phyloP scores from a whole-genome alignment of 2,888 invertebrate species.

The Leptinotarsa juncta region DNA sequence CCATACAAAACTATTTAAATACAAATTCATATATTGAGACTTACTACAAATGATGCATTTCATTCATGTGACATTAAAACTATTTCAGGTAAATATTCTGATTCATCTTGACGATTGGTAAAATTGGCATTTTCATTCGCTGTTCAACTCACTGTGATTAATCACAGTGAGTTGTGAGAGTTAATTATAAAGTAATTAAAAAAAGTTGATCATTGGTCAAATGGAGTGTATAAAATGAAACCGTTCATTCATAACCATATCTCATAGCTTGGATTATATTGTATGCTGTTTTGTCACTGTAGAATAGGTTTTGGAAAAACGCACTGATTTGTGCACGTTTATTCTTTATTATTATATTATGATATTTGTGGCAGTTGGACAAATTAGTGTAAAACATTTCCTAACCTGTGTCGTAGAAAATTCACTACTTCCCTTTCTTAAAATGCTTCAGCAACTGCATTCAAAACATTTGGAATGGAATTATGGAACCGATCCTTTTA shows the following conservation, averaged over 20 bases:
- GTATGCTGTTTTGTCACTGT: constrained; percentile 42
- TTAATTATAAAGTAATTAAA: background rate
- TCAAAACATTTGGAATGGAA: constrained; percentile 11
- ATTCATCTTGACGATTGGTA: too few relatives aligned
- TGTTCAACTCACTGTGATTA: too few relatives aligned
- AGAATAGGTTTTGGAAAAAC: constrained; percentile 42
- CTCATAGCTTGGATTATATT: constrained; percentile 16
- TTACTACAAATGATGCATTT: too few relatives aligned
- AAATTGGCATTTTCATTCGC: too few relatives aligned
- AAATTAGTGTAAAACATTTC: constrained; percentile 21
- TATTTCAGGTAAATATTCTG: too few relatives aligned
- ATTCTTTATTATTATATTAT: background rate
- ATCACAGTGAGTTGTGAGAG: too few relatives aligned
- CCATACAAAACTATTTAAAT: too few relatives aligned
- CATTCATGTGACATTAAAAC: too few relatives aligned
- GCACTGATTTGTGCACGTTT: constrained; percentile 32
- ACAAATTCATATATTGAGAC: too few relatives aligned
- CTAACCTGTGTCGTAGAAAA: constrained; percentile 16
- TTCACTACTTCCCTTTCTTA: background rate
- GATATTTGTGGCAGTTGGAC: constrained; percentile 16
- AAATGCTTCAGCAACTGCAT: constrained; percentile 19
- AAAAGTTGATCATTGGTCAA: constrained; percentile 15
- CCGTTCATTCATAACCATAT: constrained; percentile 15
- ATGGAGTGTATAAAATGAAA: constrained; percentile 22
- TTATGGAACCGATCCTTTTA: background rate